Percentiles rank a stretch among this genome's conserved stretches.
phyloP scores from a whole-genome alignment of 2,797 vertebrate species.

The Luscinia megarhynchos region DNA sequence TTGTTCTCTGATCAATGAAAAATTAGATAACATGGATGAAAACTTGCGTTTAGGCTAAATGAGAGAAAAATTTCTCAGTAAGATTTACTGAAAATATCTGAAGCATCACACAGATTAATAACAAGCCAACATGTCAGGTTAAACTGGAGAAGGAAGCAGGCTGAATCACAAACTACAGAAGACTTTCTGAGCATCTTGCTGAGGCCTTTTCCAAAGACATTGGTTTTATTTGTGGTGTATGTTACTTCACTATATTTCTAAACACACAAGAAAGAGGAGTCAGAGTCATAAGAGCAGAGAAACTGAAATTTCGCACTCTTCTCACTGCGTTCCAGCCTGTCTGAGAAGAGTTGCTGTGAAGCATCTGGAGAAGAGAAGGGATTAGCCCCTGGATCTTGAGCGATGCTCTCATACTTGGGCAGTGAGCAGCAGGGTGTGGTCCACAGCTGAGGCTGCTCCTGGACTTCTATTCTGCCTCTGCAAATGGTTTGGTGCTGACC shows the following conservation, averaged over 20 bases:
- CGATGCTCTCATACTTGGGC: fast-evolving
- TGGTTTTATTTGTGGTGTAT: background rate
- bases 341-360: background rate
- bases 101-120: background rate
- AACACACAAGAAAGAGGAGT: background rate
- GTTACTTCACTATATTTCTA: background rate
- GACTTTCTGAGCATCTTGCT: background rate
- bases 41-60: background rate
- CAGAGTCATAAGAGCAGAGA: background rate
- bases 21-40: background rate
- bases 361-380: background rate
- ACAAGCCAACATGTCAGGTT: background rate
- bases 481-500: background rate
- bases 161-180: background rate
- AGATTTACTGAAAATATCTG: background rate
- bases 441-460: background rate
- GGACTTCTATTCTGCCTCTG: background rate
- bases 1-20: background rate
- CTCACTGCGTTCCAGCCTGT: background rate
- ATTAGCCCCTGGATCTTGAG: background rate
- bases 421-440: background rate
- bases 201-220: background rate
- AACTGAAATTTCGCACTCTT: background rate
- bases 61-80: background rate
- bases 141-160: background rate